These are phyloP conservation scores for Bothrops alternatus DNA, from an alignment of 2,797 vertebrate species.

Conservation along the genomic window DNA sequence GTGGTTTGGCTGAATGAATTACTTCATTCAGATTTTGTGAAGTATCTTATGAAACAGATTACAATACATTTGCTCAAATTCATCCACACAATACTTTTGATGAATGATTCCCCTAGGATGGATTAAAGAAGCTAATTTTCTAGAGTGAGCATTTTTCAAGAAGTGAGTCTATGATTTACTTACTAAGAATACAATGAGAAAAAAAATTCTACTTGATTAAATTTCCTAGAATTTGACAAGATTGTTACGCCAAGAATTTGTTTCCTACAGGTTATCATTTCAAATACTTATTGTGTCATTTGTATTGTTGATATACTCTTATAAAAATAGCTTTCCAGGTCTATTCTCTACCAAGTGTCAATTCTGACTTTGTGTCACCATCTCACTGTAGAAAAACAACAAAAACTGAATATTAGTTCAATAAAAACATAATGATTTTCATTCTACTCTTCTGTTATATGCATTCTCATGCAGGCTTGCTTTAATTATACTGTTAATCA, in stretches of 20 bases:
- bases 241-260: not conserved
- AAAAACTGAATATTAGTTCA: not conserved
- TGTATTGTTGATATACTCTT: not conserved
- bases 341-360: not conserved
- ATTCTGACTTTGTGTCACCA: not conserved
- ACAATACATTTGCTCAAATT: conserved; percentile 32
- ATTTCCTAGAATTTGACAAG: not conserved
- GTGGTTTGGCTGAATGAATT: not conserved
- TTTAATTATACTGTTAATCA: not conserved
- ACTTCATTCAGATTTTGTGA: not conserved
- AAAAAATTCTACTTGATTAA: not conserved
- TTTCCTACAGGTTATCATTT: not conserved
- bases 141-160: conserved; percentile 3
- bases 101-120: conserved; percentile 32
- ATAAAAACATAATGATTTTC: not conserved
- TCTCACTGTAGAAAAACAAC: not conserved
- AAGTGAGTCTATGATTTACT: conserved; percentile 27
- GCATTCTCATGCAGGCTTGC: not conserved
- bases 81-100: conserved; percentile 47
- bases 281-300: not conserved
- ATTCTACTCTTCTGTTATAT: not conserved
- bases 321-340: not conserved
- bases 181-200: conserved; percentile 24
- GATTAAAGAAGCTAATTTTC: conserved; percentile 26
- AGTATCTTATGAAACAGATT: not conserved